phyloP scores from a whole-genome alignment of 2,888 invertebrate species.

The Sesia bembeciformis region DNA sequence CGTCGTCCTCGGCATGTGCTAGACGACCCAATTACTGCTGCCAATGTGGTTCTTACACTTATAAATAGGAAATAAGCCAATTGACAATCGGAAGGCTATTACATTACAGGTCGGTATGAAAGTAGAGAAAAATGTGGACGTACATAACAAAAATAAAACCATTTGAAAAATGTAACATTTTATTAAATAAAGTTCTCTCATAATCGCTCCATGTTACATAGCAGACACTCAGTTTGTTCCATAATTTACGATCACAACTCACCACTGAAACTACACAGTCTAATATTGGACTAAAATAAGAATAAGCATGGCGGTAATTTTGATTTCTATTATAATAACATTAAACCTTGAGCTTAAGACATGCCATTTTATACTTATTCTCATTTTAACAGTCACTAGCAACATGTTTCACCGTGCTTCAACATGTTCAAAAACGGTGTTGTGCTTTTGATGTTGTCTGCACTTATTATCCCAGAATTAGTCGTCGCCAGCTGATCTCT shows the following conservation, averaged over 20 bases:
- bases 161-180: slow-evolving; percentile 57
- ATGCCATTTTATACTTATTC: slow-evolving; percentile 20
- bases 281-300: slow-evolving; percentile 44
- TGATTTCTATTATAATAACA: slow-evolving; percentile 8
- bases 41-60: too few relatives aligned
- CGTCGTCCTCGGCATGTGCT: too few relatives aligned
- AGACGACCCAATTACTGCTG: too few relatives aligned
- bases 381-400: slow-evolving; percentile 31
- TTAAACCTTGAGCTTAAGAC: slow-evolving; percentile 7
- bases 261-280: slow-evolving; percentile 53
- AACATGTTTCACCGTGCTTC: slow-evolving; percentile 6
- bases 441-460: not conserved
- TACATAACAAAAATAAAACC: slow-evolving; percentile 9
- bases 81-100: too few relatives aligned
- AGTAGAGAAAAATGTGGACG: too few relatives aligned
- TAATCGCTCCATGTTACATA: slow-evolving; percentile 54
- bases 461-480: slow-evolving; percentile 30
- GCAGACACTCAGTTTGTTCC: slow-evolving; percentile 64
- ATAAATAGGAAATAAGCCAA: too few relatives aligned
- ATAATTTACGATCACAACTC: slow-evolving; percentile 65
- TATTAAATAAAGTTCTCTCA: slow-evolving; percentile 66
- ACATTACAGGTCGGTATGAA: too few relatives aligned
- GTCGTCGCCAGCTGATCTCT: slow-evolving; percentile 82
- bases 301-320: slow-evolving; percentile 17
- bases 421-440: too few relatives aligned